These are phyloP conservation scores for Melanchra persicariae DNA, from an alignment of 2,888 invertebrate species.

Conservation along the genomic window DNA sequence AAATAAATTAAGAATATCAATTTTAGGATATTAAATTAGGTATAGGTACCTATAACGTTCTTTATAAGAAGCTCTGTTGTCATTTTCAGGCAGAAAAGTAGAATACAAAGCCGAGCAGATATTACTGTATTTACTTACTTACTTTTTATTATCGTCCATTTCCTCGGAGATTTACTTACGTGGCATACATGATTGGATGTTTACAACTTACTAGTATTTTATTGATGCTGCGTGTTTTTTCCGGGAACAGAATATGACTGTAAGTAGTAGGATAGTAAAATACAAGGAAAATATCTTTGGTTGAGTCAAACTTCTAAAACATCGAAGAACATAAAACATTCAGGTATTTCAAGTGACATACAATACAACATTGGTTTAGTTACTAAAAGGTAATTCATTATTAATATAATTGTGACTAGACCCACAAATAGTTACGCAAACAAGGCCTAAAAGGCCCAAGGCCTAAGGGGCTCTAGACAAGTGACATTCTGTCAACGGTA, in stretches of 20 bases:
- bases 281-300: constrained; percentile 10
- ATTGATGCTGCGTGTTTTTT: constrained; percentile 37
- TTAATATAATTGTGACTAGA: neutral
- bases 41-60: too few relatives aligned
- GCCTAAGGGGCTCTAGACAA: too few relatives aligned
- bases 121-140: constrained; percentile 7
- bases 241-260: constrained; percentile 7
- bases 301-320: neutral
- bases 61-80: too few relatives aligned
- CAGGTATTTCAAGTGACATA: neutral
- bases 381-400: neutral
- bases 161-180: constrained; percentile 38
- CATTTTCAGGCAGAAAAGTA: neutral
- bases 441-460: neutral
- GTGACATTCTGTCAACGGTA: too few relatives aligned
- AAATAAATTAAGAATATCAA: too few relatives aligned
- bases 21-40: too few relatives aligned
- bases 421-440: neutral
- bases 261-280: constrained; percentile 20
- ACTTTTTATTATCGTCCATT: constrained; percentile 49
- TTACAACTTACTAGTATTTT: constrained; percentile 50
- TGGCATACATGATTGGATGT: constrained; percentile 35
- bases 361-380: neutral
- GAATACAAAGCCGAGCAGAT: neutral
- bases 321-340: too few relatives aligned